Conservation (phyloP, 2,113 vertebrate species). For the Ptilorrhoa leucosticta region DNA sequence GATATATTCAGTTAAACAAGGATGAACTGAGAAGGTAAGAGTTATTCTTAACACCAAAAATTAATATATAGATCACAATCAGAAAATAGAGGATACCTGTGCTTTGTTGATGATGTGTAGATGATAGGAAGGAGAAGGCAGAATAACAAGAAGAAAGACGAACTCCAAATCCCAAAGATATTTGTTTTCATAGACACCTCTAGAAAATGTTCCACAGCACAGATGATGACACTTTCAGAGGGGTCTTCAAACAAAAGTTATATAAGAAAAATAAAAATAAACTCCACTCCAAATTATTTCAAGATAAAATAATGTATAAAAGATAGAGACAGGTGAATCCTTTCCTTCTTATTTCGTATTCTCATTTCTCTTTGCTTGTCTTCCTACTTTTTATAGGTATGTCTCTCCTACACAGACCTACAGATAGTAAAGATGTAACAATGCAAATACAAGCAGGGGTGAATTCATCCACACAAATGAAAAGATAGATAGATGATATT, state of each 20-base stretch:
- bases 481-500: not conserved
- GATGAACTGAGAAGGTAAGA: not conserved
- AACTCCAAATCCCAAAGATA: not conserved
- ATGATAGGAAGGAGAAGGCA: not conserved
- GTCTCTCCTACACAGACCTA: not conserved
- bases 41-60: not conserved
- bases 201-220: not conserved
- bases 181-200: not conserved
- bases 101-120: not conserved
- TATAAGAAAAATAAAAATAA: not conserved
- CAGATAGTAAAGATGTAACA: not conserved
- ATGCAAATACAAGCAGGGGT: not conserved
- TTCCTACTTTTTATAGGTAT: not conserved
- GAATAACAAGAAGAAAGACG: not conserved
- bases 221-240: not conserved
- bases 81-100: not conserved
- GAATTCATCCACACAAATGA: not conserved
- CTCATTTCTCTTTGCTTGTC: not conserved
- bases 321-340: rapidly evolving
- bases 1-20: not conserved
- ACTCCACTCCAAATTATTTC: not conserved
- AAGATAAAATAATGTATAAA: not conserved
- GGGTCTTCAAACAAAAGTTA: not conserved
- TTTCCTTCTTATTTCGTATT: not conserved
- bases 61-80: not conserved